phyloP scores from a whole-genome alignment of 2,888 invertebrate genomes.

The Papilio gigon region DNA sequence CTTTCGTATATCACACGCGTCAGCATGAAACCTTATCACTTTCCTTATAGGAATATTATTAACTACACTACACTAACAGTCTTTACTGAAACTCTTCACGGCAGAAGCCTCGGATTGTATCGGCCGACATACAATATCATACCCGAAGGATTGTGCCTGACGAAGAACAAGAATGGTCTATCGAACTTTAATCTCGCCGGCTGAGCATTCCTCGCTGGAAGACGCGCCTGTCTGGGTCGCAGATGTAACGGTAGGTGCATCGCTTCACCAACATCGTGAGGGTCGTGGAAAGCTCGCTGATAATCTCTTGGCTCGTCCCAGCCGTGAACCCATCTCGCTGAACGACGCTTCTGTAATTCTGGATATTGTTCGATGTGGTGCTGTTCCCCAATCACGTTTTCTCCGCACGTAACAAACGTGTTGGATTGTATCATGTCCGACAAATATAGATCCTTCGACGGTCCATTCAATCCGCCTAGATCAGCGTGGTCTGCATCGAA shows the following conservation, averaged over 20 bases:
- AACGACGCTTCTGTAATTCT: constrained; percentile 68
- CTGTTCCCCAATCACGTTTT: constrained; percentile 86
- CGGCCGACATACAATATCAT: constrained; percentile 94
- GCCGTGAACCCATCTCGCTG: constrained; percentile 75
- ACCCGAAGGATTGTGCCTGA: constrained; percentile 95
- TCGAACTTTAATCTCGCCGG: constrained; percentile 90
- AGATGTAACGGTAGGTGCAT: constrained; percentile 85
- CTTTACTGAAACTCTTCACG: constrained; percentile 79
- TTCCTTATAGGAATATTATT: constrained; percentile 74
- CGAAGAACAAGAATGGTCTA: constrained; percentile 93
- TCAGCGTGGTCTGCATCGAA: constrained; percentile 90
- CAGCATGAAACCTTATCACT: constrained; percentile 73
- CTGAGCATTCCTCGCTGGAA: constrained; percentile 85
- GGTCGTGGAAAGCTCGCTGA: constrained; percentile 87
- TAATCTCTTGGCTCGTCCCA: constrained; percentile 84
- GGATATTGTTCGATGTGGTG: constrained; percentile 93
- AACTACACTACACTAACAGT: constrained; percentile 78
- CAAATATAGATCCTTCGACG: constrained; percentile 89
- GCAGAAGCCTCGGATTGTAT: constrained; percentile 91
- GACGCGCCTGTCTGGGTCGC: constrained; percentile 86
- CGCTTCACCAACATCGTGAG: constrained; percentile 78
- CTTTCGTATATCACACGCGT: constrained; percentile 72
- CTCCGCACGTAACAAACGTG: constrained; percentile 92
- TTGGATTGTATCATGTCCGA: constrained; percentile 93
- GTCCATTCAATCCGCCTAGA: constrained; percentile 90